Conservation (phyloP, 2,113 vertebrate species). For the zebrafish (Danio rerio) region DNA sequence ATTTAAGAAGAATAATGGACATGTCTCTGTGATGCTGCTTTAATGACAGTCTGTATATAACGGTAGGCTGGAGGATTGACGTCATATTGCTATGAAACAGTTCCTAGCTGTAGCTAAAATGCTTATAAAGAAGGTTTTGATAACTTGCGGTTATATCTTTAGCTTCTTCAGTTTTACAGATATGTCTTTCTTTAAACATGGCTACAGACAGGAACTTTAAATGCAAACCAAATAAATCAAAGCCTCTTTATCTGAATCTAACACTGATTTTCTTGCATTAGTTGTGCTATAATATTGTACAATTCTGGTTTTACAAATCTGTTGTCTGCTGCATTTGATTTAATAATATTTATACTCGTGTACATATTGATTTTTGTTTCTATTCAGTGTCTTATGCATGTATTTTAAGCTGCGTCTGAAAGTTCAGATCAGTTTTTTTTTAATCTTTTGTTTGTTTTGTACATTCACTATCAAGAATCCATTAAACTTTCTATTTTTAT, state of each 20-base stretch:
- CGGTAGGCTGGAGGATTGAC: neutral
- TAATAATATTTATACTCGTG: neutral
- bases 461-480: no score
- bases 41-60: neutral
- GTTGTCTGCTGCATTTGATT: neutral
- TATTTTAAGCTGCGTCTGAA: no score
- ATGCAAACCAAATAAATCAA: slow-evolving; percentile 75
- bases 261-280: neutral
- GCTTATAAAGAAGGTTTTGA: neutral
- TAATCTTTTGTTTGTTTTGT: no score
- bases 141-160: slow-evolving; percentile 1
- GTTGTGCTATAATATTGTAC: neutral
- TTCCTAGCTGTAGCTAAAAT: slow-evolving; percentile 17
- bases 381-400: no score
- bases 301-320: neutral
- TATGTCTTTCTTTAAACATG: slow-evolving; percentile 25
- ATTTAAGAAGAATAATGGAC: slow-evolving; percentile 37
- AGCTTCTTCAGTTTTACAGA: slow-evolving; percentile 13
- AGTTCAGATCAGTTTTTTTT: no score
- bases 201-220: slow-evolving; percentile 57
- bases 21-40: slow-evolving; percentile 1
- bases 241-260: slow-evolving; percentile 60
- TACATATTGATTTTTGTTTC: neutral
- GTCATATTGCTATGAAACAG: slow-evolving; percentile 6
- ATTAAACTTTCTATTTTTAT: no score